phyloP scores from a whole-genome alignment of 1,140 invertebrate genomes.

The Drosophila insularis region DNA sequence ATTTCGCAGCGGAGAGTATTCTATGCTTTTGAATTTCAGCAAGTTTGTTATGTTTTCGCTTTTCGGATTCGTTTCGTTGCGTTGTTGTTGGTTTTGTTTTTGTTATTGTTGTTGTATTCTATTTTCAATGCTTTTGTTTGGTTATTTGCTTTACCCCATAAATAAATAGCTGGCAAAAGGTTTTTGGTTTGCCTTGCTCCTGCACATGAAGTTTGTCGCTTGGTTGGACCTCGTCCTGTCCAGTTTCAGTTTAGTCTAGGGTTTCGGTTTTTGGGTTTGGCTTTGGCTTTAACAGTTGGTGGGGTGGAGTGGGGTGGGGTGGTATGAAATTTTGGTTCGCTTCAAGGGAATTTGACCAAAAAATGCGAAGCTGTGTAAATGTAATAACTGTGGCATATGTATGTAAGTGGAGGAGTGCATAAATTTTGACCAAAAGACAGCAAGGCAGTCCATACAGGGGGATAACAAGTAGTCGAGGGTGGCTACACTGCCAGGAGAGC shows the following conservation, averaged over 20 bases:
- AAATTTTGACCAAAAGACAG: conserved; percentile 30
- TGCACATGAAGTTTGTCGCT: conserved; percentile 70
- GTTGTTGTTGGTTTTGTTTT: not conserved
- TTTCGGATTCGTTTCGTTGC: not conserved
- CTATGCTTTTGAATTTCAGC: conserved; percentile 52
- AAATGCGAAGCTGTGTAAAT: conserved; percentile 39
- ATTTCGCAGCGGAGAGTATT: conserved; percentile 60
- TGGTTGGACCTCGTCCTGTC: conserved; percentile 17
- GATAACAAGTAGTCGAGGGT: not conserved
- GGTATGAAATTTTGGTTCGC: conserved; percentile 1
- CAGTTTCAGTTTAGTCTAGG: not conserved
- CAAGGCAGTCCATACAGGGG: not conserved
- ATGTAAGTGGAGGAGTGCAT: conserved; percentile 36
- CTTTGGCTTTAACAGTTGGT: too few relatives aligned
- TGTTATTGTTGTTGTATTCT: not conserved
- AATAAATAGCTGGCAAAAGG: conserved; percentile 65
- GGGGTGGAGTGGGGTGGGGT: not conserved
- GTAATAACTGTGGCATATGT: conserved; percentile 52
- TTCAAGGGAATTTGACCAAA: conserved; percentile 24
- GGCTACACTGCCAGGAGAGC: not conserved
- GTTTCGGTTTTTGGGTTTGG: not conserved
- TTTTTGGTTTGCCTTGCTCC: conserved; percentile 21
- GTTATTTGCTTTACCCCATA: conserved; percentile 39
- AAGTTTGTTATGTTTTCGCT: conserved; percentile 40
- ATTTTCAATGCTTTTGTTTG: conserved; percentile 7